Percentiles rank a stretch among this genome's conserved stretches.
Evolutionary conservation across 2,113 vertebrate genomes (phyloP).

Genomic region (Paraplagusia blochii): DNA sequence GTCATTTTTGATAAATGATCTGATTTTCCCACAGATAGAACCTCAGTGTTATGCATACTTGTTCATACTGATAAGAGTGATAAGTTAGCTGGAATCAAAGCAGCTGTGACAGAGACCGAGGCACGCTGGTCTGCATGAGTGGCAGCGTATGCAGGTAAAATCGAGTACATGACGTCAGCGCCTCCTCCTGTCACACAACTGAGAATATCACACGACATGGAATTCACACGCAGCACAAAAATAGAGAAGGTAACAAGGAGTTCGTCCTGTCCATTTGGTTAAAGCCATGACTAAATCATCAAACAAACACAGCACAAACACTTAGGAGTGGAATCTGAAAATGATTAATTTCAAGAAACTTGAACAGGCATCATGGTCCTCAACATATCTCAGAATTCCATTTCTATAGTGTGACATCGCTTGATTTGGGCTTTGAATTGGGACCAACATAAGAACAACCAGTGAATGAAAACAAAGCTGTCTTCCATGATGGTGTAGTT

Average conservation of each 20-base stretch:
- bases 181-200: constrained; percentile 15
- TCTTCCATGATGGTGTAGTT: too few relatives aligned
- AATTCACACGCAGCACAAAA: constrained; percentile 15
- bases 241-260: not conserved
- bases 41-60: constrained; percentile 67
- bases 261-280: not conserved
- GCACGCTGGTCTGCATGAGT: constrained; percentile 36
- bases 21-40: constrained; percentile 72
- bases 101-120: constrained; percentile 17
- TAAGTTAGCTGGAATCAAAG: constrained; percentile 70
- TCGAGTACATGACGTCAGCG: constrained; percentile 62
- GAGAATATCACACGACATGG: constrained; percentile 30
- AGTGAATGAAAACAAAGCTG: too few relatives aligned
- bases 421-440: too few relatives aligned
- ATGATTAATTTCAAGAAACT: too few relatives aligned
- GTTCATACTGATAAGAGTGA: constrained; percentile 32
- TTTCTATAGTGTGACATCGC: too few relatives aligned
- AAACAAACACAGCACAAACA: too few relatives aligned
- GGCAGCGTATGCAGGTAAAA: constrained; percentile 51
- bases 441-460: too few relatives aligned
- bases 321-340: too few relatives aligned
- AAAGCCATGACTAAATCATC: too few relatives aligned
- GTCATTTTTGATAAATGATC: constrained; percentile 61
- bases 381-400: too few relatives aligned
- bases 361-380: too few relatives aligned